Percentiles rank a stretch among this genome's conserved stretches.
Evolutionary conservation across 1,140 invertebrate species (phyloP).

Genomic region (Trichomalopsis sarcophagae): DNA sequence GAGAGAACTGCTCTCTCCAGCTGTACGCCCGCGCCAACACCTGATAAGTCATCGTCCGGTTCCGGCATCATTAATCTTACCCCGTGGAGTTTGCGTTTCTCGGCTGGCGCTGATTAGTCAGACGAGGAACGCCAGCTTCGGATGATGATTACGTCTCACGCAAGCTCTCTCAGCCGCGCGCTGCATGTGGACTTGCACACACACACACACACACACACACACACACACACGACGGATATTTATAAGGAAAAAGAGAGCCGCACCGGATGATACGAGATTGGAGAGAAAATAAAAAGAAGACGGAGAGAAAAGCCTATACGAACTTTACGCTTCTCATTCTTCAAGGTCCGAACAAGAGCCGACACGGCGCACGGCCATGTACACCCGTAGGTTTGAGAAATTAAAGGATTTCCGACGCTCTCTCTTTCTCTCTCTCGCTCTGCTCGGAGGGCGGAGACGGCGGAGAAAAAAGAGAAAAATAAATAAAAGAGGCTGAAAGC

Average conservation of each 20-base stretch:
- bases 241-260: background rate
- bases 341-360: background rate
- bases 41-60: conserved; percentile 42
- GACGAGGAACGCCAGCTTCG: background rate
- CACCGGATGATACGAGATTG: background rate
- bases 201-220: background rate
- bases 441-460: background rate
- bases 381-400: background rate
- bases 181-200: background rate
- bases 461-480: background rate
- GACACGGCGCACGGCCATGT: background rate
- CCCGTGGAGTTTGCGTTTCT: conserved; percentile 17
- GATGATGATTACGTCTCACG: conserved; percentile 40
- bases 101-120: conserved; percentile 34
- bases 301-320: background rate
- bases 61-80: conserved; percentile 46
- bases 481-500: background rate
- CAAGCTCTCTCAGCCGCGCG: background rate
- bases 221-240: background rate
- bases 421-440: too few relatives aligned
- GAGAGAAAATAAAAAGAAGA: background rate
- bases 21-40: background rate
- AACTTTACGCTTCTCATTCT: conserved; percentile 28
- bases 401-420: conserved; percentile 37
- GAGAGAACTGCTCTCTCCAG: background rate